A percentile compares a stretch with the other conserved stretches of the same genome.
These are phyloP conservation scores for Cosmopolites sordidus DNA, from an alignment of 2,888 invertebrate genomes.

Conservation along the genomic window DNA sequence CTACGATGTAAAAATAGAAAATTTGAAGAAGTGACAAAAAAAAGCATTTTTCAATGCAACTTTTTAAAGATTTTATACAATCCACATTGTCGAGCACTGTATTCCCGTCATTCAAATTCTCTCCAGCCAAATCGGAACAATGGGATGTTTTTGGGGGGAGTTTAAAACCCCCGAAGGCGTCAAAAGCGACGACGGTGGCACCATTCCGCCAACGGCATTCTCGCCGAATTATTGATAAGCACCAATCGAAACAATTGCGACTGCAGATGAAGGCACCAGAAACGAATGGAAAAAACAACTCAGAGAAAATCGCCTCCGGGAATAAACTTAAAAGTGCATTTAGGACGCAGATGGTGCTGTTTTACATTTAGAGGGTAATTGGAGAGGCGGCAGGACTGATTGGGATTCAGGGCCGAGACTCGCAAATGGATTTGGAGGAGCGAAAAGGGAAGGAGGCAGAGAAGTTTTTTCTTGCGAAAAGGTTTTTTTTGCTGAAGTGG, in stretches of 20 bases:
- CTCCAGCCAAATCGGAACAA: too few relatives aligned
- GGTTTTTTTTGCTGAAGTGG: too few relatives aligned
- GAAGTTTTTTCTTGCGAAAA: too few relatives aligned
- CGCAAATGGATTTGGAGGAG: neutral
- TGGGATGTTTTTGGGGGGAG: too few relatives aligned
- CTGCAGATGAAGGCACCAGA: neutral
- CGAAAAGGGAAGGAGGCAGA: too few relatives aligned
- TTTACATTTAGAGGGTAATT: constrained; percentile 1
- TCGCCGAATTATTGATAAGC: neutral
- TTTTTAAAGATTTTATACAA: too few relatives aligned
- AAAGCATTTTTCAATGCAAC: too few relatives aligned
- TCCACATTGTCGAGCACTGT: too few relatives aligned
- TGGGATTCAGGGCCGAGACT: neutral
- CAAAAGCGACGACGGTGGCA: neutral
- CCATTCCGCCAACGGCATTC: neutral
- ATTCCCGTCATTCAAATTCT: too few relatives aligned
- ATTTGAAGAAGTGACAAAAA: too few relatives aligned
- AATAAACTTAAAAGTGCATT: neutral
- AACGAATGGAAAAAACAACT: neutral
- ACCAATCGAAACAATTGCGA: neutral
- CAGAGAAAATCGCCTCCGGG: neutral
- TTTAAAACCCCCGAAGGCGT: too few relatives aligned
- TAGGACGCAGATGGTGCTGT: neutral
- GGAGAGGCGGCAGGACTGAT: neutral
- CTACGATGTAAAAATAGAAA: too few relatives aligned